Evolutionary conservation across 2,888 invertebrate genomes (phyloP).

Genomic region (Acanthacorydalis orientalis): DNA sequence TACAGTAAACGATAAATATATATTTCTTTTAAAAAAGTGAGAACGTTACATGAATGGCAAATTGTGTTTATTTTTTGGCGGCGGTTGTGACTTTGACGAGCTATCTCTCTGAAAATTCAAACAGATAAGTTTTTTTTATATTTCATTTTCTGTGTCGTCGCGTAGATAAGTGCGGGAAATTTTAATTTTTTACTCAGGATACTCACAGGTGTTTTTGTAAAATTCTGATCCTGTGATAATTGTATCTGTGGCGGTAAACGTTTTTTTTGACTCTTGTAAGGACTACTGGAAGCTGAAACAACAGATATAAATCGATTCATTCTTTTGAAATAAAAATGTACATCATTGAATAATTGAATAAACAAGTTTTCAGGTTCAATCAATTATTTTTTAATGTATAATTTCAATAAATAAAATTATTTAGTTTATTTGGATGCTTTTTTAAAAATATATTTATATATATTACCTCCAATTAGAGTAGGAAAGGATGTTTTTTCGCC

Average conservation of each 20-base stretch:
- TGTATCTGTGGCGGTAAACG: slow-evolving; percentile 16
- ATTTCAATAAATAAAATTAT: not conserved
- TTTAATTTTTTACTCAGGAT: not conserved
- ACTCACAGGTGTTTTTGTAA: slow-evolving; percentile 4
- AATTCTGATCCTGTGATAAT: not conserved
- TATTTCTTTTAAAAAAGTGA: not conserved
- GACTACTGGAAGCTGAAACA: slow-evolving; percentile 20
- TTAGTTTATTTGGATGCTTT: too few species aligned
- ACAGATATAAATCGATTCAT: not conserved
- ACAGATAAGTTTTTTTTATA: not conserved
- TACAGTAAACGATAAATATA: not conserved
- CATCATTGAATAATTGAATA: not conserved
- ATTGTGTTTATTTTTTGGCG: slow-evolving; percentile 1
- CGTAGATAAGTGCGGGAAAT: too few species aligned
- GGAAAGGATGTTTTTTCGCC: slow-evolving; percentile 2
- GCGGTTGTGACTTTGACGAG: slow-evolving; percentile 5
- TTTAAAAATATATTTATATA: too few species aligned
- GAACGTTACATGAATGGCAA: slow-evolving; percentile 5
- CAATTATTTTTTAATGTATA: not conserved
- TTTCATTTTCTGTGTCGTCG: not conserved
- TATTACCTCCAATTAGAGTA: slow-evolving; percentile 4
- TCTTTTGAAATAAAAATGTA: not conserved
- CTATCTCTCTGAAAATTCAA: slow-evolving; percentile 6
- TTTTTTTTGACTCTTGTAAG: slow-evolving; percentile 21
- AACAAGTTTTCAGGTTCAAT: not conserved